phyloP scores from a whole-genome alignment of 64 coral and sea anemone genomes.

The Catalaphyllia jardinei region DNA sequence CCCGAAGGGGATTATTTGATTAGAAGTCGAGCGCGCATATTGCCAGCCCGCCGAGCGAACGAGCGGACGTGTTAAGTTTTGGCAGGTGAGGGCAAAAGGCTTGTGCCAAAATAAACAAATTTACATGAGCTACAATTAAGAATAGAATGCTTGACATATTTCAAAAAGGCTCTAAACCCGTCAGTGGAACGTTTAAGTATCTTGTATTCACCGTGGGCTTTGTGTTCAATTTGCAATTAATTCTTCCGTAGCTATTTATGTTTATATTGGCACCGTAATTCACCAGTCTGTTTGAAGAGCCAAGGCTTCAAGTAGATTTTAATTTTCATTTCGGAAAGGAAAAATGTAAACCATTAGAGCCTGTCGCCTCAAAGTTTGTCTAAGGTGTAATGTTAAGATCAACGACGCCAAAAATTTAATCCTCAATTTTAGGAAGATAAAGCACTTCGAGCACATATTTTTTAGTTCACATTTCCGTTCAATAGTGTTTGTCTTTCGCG shows the following conservation, averaged over 20 bases:
- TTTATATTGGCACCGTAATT: slow-evolving; percentile 78
- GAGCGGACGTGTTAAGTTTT: neutral
- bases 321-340: slow-evolving; percentile 95
- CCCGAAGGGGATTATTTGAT: slow-evolving; percentile 51
- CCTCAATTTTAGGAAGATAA: slow-evolving; percentile 77
- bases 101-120: slow-evolving; percentile 75
- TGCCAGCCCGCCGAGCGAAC: neutral
- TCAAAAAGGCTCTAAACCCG: slow-evolving; percentile 56
- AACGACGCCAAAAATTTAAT: slow-evolving; percentile 89
- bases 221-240: slow-evolving; percentile 87
- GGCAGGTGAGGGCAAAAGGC: slow-evolving; percentile 46
- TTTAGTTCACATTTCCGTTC: slow-evolving; percentile 72
- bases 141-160: slow-evolving; percentile 73
- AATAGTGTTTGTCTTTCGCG: slow-evolving; percentile 45
- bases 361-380: slow-evolving; percentile 85
- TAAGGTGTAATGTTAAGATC: slow-evolving; percentile 88
- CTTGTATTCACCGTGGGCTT: slow-evolving; percentile 39
- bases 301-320: slow-evolving; percentile 71
- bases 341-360: slow-evolving; percentile 98
- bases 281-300: slow-evolving; percentile 78
- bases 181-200: slow-evolving; percentile 37
- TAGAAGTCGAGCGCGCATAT: slow-evolving; percentile 6
- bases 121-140: slow-evolving; percentile 78
- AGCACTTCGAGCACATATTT: slow-evolving; percentile 51
- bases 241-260: slow-evolving; percentile 73